phyloP scores from a whole-genome alignment of 2,113 vertebrate species.

The Ellobius talpinus region DNA sequence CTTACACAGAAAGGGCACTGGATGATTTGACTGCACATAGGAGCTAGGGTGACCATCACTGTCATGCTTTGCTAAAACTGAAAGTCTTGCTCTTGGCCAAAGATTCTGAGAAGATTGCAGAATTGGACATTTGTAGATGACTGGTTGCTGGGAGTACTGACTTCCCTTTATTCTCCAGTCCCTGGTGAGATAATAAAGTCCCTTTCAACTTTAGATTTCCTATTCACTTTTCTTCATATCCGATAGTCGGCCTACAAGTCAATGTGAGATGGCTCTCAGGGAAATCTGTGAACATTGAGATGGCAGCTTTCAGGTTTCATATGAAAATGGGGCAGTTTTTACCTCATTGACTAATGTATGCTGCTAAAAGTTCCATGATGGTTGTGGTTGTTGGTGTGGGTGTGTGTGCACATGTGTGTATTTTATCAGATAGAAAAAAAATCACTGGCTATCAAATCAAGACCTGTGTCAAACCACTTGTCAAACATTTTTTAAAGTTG shows the following conservation, averaged over 20 bases:
- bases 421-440: not conserved
- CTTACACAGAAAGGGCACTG: not conserved
- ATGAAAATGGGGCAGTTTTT: not conserved
- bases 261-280: not conserved
- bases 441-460: constrained; percentile 30
- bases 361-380: not conserved
- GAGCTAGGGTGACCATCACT: not conserved
- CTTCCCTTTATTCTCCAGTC: not conserved
- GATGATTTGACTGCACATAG: accelerated
- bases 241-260: not conserved
- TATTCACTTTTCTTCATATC: not conserved
- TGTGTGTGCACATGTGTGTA: not conserved
- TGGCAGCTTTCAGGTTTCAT: not conserved
- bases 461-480: not conserved
- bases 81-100: not conserved
- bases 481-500: constrained; percentile 35
- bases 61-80: accelerated
- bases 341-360: constrained; percentile 2
- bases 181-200: not conserved
- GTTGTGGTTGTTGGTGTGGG: not conserved
- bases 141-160: not conserved
- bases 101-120: not conserved
- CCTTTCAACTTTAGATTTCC: not conserved
- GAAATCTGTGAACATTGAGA: not conserved
- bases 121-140: accelerated